phyloP scores from a whole-genome alignment of 2,888 invertebrate species.

The Tricholauxania praeusta region DNA sequence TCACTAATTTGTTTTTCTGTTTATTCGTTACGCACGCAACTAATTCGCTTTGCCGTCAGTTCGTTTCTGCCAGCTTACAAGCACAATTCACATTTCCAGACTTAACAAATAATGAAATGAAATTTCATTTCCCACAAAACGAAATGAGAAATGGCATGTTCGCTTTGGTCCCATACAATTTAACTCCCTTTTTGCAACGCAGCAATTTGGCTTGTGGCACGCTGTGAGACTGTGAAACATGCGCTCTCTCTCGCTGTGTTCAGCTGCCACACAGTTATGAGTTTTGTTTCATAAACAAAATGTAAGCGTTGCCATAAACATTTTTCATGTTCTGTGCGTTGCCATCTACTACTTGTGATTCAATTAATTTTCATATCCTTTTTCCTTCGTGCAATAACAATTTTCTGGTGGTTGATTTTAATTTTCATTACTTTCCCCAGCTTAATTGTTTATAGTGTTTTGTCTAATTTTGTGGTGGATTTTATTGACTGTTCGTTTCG shows the following conservation, averaged over 20 bases:
- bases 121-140: background rate
- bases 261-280: background rate
- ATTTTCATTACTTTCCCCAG: background rate
- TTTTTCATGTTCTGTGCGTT: background rate
- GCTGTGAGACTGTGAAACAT: slow-evolving; percentile 5
- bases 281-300: too few species aligned
- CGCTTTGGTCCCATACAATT: background rate
- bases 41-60: slow-evolving; percentile 11
- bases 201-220: slow-evolving; percentile 8
- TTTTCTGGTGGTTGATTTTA: slow-evolving; percentile 26
- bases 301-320: too few species aligned
- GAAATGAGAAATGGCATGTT: background rate
- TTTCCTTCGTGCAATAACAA: background rate
- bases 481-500: background rate
- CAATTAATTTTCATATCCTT: background rate
- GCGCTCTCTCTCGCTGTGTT: slow-evolving; percentile 6
- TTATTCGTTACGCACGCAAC: background rate
- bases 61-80: slow-evolving; percentile 17
- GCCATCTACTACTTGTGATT: slow-evolving; percentile 8
- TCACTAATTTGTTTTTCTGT: background rate
- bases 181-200: too few species aligned
- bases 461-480: background rate
- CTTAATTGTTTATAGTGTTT: background rate
- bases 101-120: background rate
- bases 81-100: background rate